Conservation (phyloP, 1,140 invertebrate genomes). For the Trichogramma pretiosum region DNA sequence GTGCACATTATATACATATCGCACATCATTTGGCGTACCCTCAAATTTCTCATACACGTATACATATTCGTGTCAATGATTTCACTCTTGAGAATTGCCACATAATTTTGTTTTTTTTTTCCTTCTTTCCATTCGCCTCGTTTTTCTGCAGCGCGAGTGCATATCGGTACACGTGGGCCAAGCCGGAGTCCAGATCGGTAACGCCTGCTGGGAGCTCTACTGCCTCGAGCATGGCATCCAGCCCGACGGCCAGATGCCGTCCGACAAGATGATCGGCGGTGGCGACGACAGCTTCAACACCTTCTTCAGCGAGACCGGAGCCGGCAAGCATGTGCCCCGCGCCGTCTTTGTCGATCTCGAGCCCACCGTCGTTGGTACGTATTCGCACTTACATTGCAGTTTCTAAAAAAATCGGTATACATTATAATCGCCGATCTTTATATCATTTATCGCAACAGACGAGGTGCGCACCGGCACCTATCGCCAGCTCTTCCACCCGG, state of each 20-base stretch:
- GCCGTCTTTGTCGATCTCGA: conserved; percentile 62
- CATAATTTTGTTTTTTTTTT: too few species aligned
- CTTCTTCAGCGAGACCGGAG: conserved; percentile 31
- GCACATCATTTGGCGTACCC: too few species aligned
- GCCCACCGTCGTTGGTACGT: conserved; percentile 54
- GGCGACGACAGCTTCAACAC: conserved; percentile 32
- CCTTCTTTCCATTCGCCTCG: too few species aligned
- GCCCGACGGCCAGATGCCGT: conserved; percentile 53
- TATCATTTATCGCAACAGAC: conserved; percentile 38
- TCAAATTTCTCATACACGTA: too few species aligned
- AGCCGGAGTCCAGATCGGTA: conserved; percentile 64
- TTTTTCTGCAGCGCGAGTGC: conserved; percentile 61
- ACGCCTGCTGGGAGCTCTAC: conserved; percentile 73
- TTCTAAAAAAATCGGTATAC: too few species aligned
- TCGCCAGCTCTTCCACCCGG: conserved; percentile 64
- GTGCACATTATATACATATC: too few species aligned
- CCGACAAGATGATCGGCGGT: conserved; percentile 25
- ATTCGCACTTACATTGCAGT: too few species aligned
- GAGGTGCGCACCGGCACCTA: conserved; percentile 65
- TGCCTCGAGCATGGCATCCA: conserved; percentile 77
- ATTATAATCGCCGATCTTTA: too few species aligned
- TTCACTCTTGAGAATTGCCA: too few species aligned
- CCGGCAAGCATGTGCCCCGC: conserved; percentile 54
- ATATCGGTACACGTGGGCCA: conserved; percentile 61
- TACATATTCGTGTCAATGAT: too few species aligned